Evolutionary conservation across 2,797 vertebrate species (phyloP).

Genomic region (Carcharodon carcharias): DNA sequence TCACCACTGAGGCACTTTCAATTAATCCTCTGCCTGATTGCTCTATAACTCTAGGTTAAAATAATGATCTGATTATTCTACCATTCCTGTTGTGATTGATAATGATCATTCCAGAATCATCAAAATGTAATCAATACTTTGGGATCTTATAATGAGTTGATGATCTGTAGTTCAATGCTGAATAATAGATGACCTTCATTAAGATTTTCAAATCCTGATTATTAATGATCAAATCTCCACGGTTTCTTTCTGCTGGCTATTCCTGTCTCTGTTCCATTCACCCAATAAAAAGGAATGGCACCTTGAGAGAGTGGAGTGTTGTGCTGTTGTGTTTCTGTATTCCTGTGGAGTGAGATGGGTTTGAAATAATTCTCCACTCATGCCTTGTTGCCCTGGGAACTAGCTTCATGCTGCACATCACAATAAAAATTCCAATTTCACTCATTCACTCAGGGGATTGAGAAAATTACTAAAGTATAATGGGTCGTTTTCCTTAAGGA

Average conservation of each 20-base stretch:
- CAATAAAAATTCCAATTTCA: constrained; percentile 31
- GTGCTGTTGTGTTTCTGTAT: neutral
- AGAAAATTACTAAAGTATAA: neutral
- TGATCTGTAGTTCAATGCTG: neutral
- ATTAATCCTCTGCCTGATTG: neutral
- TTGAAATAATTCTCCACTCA: neutral
- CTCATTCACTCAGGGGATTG: neutral
- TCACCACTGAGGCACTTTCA: neutral
- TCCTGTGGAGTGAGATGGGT: neutral
- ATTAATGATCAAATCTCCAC: neutral
- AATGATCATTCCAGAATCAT: constrained; percentile 5
- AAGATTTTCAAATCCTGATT: neutral
- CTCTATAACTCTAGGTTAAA: neutral
- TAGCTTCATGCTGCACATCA: too few species aligned
- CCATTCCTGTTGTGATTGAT: neutral
- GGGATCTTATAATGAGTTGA: neutral
- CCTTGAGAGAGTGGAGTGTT: neutral
- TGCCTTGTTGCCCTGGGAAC: neutral
- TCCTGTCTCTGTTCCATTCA: neutral
- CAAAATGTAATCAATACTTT: constrained; percentile 1
- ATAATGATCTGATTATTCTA: neutral
- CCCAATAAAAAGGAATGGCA: neutral
- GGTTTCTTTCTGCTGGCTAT: neutral
- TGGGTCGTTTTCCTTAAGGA: neutral
- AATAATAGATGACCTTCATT: constrained; percentile 4